A percentile compares a stretch with the other conserved stretches of the same genome.
phyloP scores from a whole-genome alignment of 2,888 invertebrate species.

The Melanophora roralis region DNA sequence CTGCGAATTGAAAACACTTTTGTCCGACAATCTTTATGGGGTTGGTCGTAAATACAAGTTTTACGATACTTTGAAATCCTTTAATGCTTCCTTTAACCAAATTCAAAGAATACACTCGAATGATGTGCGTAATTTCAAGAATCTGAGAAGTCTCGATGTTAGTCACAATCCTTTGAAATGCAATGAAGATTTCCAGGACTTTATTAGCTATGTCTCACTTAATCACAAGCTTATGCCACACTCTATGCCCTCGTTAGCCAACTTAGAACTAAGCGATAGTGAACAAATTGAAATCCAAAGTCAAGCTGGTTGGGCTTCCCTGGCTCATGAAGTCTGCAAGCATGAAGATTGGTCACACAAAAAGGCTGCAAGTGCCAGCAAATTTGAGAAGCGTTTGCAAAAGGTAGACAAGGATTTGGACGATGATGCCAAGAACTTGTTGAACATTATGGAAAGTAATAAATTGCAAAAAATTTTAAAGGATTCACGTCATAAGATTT shows the following conservation, averaged over 20 bases:
- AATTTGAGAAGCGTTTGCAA: constrained; percentile 69
- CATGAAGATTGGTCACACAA: constrained; percentile 64
- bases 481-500: constrained; percentile 64
- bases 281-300: constrained; percentile 65
- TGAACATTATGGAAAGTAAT: constrained; percentile 69
- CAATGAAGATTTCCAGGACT: constrained; percentile 82
- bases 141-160: constrained; percentile 78
- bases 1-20: constrained; percentile 82
- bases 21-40: constrained; percentile 79
- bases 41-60: constrained; percentile 73
- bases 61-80: constrained; percentile 79
- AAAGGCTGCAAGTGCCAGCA: constrained; percentile 55
- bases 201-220: constrained; percentile 78
- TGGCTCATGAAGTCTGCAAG: constrained; percentile 75
- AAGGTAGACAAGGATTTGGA: constrained; percentile 69
- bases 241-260: constrained; percentile 68
- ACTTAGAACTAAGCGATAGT: constrained; percentile 67
- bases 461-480: constrained; percentile 70
- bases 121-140: constrained; percentile 74
- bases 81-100: constrained; percentile 78
- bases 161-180: constrained; percentile 84
- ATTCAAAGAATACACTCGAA: constrained; percentile 70
- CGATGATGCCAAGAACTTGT: constrained; percentile 69
- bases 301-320: constrained; percentile 71
- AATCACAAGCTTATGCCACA: constrained; percentile 69